Conservation (phyloP, 2,888 invertebrate species). For the Clostera curtula region DNA sequence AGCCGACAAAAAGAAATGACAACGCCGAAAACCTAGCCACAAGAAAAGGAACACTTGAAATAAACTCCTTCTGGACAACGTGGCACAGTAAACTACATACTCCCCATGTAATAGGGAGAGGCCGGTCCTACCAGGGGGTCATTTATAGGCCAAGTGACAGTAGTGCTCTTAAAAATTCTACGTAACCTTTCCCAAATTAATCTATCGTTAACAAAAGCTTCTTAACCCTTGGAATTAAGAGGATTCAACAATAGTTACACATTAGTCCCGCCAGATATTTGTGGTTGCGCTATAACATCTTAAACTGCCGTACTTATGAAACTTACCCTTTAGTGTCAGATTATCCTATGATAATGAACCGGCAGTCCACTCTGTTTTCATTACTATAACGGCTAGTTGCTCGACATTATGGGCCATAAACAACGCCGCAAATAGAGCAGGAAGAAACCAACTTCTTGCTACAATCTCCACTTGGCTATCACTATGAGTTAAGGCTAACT, state of each 20-base stretch:
- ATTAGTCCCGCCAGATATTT: background rate
- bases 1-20: too few species aligned
- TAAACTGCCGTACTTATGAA: slow-evolving; percentile 22
- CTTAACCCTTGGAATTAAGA: too few species aligned
- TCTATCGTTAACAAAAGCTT: too few species aligned
- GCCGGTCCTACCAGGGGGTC: too few species aligned
- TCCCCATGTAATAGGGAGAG: too few species aligned
- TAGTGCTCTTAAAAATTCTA: too few species aligned
- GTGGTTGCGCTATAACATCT: slow-evolving; percentile 18
- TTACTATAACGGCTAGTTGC: slow-evolving; percentile 61
- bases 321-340: slow-evolving; percentile 33
- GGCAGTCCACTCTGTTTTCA: slow-evolving; percentile 62
- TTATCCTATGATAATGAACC: slow-evolving; percentile 65
- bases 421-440: slow-evolving; percentile 56
- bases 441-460: slow-evolving; percentile 48
- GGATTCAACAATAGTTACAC: background rate
- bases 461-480: slow-evolving; percentile 34
- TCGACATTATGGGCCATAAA: slow-evolving; percentile 64
- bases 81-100: too few species aligned
- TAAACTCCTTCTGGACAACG: too few species aligned
- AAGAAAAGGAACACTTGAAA: too few species aligned
- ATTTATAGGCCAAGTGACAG: too few species aligned
- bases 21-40: too few species aligned
- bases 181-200: too few species aligned
- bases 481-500: background rate